Evolutionary conservation across 2,797 vertebrate genomes (phyloP).

Genomic region (Paguma larvata): DNA sequence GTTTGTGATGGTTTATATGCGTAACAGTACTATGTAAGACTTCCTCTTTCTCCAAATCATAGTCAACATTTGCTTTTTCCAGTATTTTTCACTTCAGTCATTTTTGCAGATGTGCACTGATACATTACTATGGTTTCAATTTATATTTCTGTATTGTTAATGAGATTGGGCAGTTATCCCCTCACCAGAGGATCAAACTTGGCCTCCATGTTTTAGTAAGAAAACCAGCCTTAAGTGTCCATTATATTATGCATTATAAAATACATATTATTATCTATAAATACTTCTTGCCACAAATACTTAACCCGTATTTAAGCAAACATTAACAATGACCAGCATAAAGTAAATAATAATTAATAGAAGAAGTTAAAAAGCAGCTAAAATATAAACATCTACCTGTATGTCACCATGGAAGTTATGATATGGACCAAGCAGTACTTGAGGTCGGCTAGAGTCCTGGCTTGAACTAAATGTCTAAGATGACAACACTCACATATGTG

Average conservation of each 20-base stretch:
- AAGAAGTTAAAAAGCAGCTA: background rate
- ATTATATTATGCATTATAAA: background rate
- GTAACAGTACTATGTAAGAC: background rate
- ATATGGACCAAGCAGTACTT: background rate
- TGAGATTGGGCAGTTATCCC: background rate
- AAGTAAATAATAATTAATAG: background rate
- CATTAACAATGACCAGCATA: background rate
- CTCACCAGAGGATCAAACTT: background rate
- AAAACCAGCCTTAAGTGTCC: background rate
- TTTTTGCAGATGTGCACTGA: background rate
- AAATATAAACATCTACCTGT: background rate
- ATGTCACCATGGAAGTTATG: background rate
- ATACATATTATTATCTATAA: background rate
- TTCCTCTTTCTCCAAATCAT: background rate
- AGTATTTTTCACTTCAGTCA: background rate
- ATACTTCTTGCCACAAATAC: background rate
- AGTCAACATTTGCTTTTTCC: background rate
- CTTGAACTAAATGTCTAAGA: background rate
- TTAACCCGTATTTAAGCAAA: background rate
- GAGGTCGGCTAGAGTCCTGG: background rate
- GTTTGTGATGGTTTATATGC: background rate
- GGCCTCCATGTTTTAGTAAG: background rate
- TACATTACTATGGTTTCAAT: background rate
- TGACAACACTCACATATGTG: background rate
- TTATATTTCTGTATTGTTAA: background rate